Evolutionary conservation across 2,113 vertebrate species (phyloP), one percentile per base, ranked within the genome.

Genomic region (Poeciliopsis prolifica): DNA sequence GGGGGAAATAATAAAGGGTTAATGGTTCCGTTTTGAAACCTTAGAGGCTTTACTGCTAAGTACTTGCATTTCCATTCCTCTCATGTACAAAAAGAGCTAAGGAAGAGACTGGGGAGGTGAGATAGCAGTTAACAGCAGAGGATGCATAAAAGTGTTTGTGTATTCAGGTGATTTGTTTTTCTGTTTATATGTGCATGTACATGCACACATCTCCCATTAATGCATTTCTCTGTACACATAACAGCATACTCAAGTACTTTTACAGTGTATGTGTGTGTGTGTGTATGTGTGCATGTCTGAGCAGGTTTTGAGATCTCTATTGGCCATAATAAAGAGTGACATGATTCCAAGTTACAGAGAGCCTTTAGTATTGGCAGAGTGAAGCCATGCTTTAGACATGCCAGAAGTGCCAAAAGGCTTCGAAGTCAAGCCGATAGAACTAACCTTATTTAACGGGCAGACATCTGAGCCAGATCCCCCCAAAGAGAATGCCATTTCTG

Each of bases 401-500:
- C 74, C 0, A 13, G 78, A 62, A 78, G 86, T 31, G 66, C 67
- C 75, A 68, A 82, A 85, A 58, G 78, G 81, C 62, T 78, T 22
- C 17, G 80, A 87, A 86, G 90, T 78, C 33, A 65, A 90, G 86
- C 87, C 7, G 75, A 89, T 85, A 80, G 79, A 83, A 79, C 83
- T 87, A 89, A 89, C 81, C 92, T 86, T 84, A 89, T 92, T 93
- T 87, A 90, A 86, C 80, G 61, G 85, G 70, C 81, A 83, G 79
- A 75, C 81, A 70, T 85, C 85, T 74, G 75, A 86, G 84, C 82
- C 83, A 78, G 81, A 89, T 83, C 77, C 87, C 51, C 77, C 51
- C 77, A 86, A 90, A 91, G 90, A 89, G 82, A 85, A 91, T 93
- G 92, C 79, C 92, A 93, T 92, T 94, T 90, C 80, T 90, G 91